These are phyloP conservation scores for Acropora tenuis DNA, from an alignment of 64 coral and sea anemone genomes.

Conservation along the genomic window DNA sequence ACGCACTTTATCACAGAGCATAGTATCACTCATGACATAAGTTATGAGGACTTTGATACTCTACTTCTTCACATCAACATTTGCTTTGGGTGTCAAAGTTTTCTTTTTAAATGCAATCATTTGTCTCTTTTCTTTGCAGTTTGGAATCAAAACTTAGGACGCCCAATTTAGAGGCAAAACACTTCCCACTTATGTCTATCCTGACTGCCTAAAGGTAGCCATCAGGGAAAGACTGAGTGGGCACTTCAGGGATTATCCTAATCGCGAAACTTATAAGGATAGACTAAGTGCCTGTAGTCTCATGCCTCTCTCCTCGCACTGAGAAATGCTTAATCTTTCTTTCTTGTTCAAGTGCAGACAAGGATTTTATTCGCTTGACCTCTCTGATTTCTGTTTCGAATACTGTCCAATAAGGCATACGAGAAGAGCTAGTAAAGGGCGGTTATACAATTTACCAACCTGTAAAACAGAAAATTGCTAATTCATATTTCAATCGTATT, in stretches of 20 bases:
- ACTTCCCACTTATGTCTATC: constrained; percentile 7
- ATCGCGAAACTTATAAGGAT: background rate
- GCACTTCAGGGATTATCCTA: constrained; percentile 11
- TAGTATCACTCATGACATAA: background rate
- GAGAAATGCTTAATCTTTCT: no score
- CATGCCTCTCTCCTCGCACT: no score
- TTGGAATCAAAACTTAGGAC: background rate
- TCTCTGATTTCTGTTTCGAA: no score
- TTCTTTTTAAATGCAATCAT: background rate
- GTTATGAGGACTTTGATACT: constrained; percentile 1
- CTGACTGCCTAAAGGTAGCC: background rate
- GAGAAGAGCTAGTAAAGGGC: no score
- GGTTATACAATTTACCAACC: no score
- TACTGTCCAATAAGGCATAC: no score
- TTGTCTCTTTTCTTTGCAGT: background rate
- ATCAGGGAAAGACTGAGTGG: constrained; percentile 9
- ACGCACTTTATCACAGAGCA: background rate
- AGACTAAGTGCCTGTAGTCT: no score
- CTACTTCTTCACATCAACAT: constrained; percentile 5
- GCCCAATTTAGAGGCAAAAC: constrained; percentile 5
- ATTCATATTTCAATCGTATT: no score
- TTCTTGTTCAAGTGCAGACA: no score
- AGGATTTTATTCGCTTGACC: no score
- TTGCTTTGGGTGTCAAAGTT: background rate
- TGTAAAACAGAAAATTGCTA: no score